phyloP scores from a whole-genome alignment of 2,888 invertebrate species.

The Crepidodera aurea region DNA sequence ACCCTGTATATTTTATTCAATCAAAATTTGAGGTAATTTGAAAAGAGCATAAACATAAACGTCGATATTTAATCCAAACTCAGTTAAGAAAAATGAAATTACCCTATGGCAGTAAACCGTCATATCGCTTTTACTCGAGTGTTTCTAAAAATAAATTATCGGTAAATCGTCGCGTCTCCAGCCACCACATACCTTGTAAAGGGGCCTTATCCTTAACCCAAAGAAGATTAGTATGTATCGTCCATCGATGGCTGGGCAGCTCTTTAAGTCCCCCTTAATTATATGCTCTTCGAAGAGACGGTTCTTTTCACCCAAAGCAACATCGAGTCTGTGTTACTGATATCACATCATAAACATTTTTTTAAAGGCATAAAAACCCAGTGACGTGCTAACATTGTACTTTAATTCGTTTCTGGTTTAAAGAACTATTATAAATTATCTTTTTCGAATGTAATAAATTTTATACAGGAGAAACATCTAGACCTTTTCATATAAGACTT shows the following conservation, averaged over 20 bases:
- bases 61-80: too few relatives aligned
- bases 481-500: too few relatives aligned
- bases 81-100: not conserved
- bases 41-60: too few relatives aligned
- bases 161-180: not conserved
- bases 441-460: too few relatives aligned
- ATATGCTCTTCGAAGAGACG: conserved; percentile 30
- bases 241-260: conserved; percentile 13
- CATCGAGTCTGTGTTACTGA: conserved; percentile 18
- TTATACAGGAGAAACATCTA: too few relatives aligned
- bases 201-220: not conserved
- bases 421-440: too few relatives aligned
- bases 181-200: not conserved
- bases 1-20: too few relatives aligned
- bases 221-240: conserved; percentile 19
- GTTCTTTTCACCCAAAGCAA: conserved; percentile 36
- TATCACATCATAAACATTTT: conserved; percentile 22
- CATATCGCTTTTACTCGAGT: not conserved
- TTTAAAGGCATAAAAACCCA: conserved; percentile 4
- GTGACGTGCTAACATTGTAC: not conserved
- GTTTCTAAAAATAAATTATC: conserved; percentile 5
- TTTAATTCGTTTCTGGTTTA: too few relatives aligned
- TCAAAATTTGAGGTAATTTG: too few relatives aligned
- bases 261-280: conserved; percentile 28
- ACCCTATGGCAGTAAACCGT: not conserved